Conservation (phyloP, 2,888 invertebrate species). For the Vannuccia rotundouncinata region DNA sequence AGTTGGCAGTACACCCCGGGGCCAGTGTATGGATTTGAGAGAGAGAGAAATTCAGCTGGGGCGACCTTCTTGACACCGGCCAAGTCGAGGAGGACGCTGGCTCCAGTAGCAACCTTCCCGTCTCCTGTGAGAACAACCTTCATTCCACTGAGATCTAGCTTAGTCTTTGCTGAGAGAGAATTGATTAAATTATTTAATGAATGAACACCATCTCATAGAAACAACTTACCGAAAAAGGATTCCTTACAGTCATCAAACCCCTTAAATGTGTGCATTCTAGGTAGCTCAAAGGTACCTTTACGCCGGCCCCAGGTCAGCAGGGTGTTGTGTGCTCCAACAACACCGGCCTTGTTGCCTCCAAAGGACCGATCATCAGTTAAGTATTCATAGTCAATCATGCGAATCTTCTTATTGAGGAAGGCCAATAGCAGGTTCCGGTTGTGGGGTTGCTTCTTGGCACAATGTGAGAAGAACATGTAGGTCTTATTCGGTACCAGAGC, state of each 20-base stretch:
- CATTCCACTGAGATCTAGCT: neutral
- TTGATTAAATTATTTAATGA: neutral
- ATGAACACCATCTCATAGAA: neutral
- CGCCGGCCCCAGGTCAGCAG: constrained; percentile 14
- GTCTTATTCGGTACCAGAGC: constrained; percentile 84
- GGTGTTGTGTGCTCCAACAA: constrained; percentile 34
- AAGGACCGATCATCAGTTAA: neutral
- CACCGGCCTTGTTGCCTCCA: constrained; percentile 11
- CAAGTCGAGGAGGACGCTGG: neutral
- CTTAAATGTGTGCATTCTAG: neutral
- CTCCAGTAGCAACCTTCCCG: constrained; percentile 9
- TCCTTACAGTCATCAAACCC: neutral
- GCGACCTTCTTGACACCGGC: constrained; percentile 9
- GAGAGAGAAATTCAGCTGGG: constrained; percentile 13
- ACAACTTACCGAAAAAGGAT: neutral
- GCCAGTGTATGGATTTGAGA: neutral
- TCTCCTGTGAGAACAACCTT: constrained; percentile 17
- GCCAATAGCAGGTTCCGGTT: constrained; percentile 90
- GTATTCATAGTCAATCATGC: constrained; percentile 28
- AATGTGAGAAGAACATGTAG: constrained; percentile 91
- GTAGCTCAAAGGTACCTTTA: neutral
- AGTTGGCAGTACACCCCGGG: neutral
- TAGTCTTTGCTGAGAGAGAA: neutral
- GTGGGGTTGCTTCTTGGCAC: constrained; percentile 88
- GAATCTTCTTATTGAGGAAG: constrained; percentile 66